Conservation (phyloP, 2,888 invertebrate genomes). For the Sphecodes monilicornis region DNA sequence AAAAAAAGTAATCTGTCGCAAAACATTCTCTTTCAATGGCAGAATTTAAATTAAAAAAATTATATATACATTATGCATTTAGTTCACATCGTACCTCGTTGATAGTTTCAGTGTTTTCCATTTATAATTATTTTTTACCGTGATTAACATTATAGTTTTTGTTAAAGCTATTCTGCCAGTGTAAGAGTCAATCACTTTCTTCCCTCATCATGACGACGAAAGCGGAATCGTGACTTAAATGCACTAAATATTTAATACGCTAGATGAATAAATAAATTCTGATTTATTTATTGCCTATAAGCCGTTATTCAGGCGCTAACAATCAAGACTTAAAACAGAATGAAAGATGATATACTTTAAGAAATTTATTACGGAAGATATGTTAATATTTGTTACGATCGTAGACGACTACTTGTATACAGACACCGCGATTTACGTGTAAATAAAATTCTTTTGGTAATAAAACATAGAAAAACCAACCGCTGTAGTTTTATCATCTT, state of each 20-base stretch:
- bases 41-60: conserved; percentile 3
- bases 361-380: conserved; percentile 64
- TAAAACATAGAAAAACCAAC: conserved; percentile 68
- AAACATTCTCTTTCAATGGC: conserved; percentile 42
- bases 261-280: conserved; percentile 23
- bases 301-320: conserved; percentile 48
- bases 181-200: conserved; percentile 18
- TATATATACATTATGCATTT: background rate
- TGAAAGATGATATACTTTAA: conserved; percentile 54
- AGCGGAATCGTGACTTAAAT: conserved; percentile 61
- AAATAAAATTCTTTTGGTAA: conserved; percentile 79
- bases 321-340: conserved; percentile 60
- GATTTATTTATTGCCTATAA: conserved; percentile 61
- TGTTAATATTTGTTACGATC: conserved; percentile 72
- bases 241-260: conserved; percentile 66
- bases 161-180: conserved; percentile 31
- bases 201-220: conserved; percentile 2
- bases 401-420: conserved; percentile 70
- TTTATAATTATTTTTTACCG: background rate
- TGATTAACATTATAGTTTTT: background rate
- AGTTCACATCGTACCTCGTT: background rate
- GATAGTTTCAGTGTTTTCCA: background rate
- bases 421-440: conserved; percentile 68
- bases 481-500: too few species aligned
- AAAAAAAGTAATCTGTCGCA: conserved; percentile 10